Base-by-base conservation (phyloP, 92 coral and sea anemone species). In the Palythoa grandis region DNA sequence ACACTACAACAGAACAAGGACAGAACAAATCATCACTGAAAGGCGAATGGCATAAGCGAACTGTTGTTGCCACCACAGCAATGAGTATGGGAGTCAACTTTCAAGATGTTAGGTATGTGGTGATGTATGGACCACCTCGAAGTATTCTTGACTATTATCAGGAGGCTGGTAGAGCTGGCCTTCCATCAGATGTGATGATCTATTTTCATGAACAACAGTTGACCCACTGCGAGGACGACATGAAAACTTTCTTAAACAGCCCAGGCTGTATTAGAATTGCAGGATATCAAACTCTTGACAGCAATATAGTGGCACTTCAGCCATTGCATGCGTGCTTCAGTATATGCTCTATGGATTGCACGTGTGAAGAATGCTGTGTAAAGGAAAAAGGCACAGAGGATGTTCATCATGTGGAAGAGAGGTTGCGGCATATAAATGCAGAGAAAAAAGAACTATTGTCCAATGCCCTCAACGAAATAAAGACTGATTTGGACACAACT, bases 101-200 rank as follows among this genome's bases (percentile, higher is more conserved):
- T 57, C 65, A 2, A 4, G 88, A 84, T 54, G 75, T 74, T 9
- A 72, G 65, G 39, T 84, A 71, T 84, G 88, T 84, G 5, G 52
- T 84, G 4, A 84, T 40, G 73, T 84, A 56, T 74, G 88, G 88
- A 3, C 88, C 88, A 24, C 78, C 88, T 15, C 12, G 83, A 48
- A 84, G 60, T 72, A 57, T 84, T 17, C 75, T 84, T 47, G 80
- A 52, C 43, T 70, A 22, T 24, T 14, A 70, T 16, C 88, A 84
- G 22, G 86, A 82, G 35, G 86, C 52, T n/a, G 86, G 86, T 35
- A 63, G 86, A 19, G 86, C 86, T 84, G 88, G 84, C 14, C 35
- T 35, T 35, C 50, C 22, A 19, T 58, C 86, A 2, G 61, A 86
- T 86, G 75, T 86, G 22, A 70, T 71, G 12, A 13, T 35, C 14